These are phyloP conservation scores for Okamejei kenojei DNA, from an alignment of 2,797 vertebrate species.

Conservation along the genomic window DNA sequence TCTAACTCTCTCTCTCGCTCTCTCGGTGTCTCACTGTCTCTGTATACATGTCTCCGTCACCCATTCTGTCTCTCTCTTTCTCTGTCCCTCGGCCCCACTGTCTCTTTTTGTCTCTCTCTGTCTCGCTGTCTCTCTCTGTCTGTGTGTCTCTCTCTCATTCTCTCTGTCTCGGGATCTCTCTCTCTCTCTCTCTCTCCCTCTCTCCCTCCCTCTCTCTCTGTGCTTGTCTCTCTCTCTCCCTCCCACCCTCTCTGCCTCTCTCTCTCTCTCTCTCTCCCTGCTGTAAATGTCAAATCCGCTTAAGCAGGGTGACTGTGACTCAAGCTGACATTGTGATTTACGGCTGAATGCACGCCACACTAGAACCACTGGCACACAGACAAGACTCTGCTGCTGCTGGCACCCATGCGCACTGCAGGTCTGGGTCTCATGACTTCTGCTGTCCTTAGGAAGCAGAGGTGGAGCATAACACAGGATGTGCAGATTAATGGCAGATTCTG, in stretches of 20 bases:
- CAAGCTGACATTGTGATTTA: conserved; percentile 38
- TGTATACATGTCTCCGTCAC: too few species aligned
- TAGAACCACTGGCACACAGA: conserved; percentile 31
- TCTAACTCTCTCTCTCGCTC: not conserved
- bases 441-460: conserved; percentile 38
- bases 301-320: conserved; percentile 34
- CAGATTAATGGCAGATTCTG: conserved; percentile 38
- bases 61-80: too few species aligned
- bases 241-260: not conserved
- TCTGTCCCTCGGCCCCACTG: too few species aligned
- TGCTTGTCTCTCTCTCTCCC: not conserved
- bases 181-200: too few species aligned
- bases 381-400: conserved; percentile 26
- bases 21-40: too few species aligned
- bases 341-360: conserved; percentile 31
- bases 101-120: too few species aligned
- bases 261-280: not conserved
- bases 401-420: conserved; percentile 37
- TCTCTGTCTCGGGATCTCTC: too few species aligned
- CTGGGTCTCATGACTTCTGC: conserved; percentile 37
- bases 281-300: conserved; percentile 36
- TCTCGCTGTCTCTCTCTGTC: too few species aligned
- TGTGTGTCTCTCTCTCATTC: too few species aligned
- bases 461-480: conserved; percentile 38
- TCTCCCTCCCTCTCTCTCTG: not conserved